Evolutionary conservation across 2,113 vertebrate genomes (phyloP).

Genomic region (Ranitomeya variabilis): DNA sequence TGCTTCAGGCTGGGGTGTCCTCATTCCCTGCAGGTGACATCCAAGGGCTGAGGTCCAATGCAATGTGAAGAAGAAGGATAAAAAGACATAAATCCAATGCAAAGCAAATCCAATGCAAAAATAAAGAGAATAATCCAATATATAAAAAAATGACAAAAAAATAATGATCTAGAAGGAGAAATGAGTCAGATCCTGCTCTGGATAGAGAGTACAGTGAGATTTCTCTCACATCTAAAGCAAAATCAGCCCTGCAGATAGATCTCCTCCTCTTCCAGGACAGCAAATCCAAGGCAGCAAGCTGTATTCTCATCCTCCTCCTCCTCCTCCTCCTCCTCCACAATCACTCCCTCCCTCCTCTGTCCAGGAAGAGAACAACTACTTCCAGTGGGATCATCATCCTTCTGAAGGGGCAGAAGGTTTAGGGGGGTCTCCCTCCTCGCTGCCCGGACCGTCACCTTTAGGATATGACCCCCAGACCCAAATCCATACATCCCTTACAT

Average conservation of each 20-base stretch:
- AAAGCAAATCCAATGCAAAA: neutral
- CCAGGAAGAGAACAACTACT: constrained; percentile 59
- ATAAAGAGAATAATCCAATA: neutral
- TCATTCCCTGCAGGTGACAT: constrained; percentile 47
- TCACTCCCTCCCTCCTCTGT: constrained; percentile 54
- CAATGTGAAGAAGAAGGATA: neutral
- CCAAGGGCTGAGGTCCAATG: constrained; percentile 11
- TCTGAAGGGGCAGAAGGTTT: neutral
- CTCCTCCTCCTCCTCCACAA: constrained; percentile 54
- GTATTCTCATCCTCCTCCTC: constrained; percentile 56
- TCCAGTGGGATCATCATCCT: constrained; percentile 52
- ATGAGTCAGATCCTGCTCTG: neutral
- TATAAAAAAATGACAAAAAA: neutral
- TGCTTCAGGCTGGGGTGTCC: constrained; percentile 13
- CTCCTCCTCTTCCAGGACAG: constrained; percentile 59
- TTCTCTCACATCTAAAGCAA: constrained; percentile 39
- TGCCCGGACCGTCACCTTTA: too few species aligned
- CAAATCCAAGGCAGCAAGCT: constrained; percentile 22
- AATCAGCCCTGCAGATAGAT: constrained; percentile 57
- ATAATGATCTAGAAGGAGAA: neutral
- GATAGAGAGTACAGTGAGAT: constrained; percentile 23
- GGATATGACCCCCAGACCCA: neutral
- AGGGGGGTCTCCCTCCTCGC: neutral
- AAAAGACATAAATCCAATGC: neutral
- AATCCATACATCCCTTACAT: neutral